Evolutionary conservation across 2,797 vertebrate species (phyloP).

Genomic region (Channallabes apus): DNA sequence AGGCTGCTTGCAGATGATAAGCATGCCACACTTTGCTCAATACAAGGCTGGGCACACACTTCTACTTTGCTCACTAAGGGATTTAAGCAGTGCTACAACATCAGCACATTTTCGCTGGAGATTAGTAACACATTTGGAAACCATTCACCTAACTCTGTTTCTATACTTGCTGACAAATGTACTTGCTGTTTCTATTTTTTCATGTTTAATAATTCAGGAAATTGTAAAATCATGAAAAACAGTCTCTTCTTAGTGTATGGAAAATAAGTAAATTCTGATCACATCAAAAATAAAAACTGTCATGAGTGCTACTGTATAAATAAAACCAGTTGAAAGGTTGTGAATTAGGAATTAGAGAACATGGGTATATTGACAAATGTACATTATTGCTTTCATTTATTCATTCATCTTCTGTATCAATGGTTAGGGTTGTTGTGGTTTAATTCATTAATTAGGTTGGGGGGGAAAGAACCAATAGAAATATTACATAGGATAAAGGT

Average conservation of each 20-base stretch:
- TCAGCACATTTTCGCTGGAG: background rate
- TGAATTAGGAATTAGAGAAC: background rate
- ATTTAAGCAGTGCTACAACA: conserved; percentile 1
- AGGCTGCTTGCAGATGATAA: conserved; percentile 15
- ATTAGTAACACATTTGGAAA: conserved; percentile 15
- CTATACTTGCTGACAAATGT: background rate
- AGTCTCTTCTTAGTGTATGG: background rate
- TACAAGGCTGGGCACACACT: background rate
- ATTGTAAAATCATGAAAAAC: background rate
- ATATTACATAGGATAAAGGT: no score
- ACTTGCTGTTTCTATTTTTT: background rate
- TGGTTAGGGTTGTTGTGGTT: no score
- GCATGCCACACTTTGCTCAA: background rate
- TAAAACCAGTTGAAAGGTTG: background rate
- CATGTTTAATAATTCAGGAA: background rate
- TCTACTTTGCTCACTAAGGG: background rate
- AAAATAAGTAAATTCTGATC: background rate
- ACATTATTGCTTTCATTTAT: no score
- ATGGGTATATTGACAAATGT: no score
- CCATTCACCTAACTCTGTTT: background rate
- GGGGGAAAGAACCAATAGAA: no score
- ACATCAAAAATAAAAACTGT: background rate
- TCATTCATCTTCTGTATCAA: no score
- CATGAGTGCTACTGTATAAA: background rate
- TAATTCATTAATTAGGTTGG: no score